Evolutionary conservation across 2,113 vertebrate species (phyloP).

Genomic region (Crypturellus undulatus): DNA sequence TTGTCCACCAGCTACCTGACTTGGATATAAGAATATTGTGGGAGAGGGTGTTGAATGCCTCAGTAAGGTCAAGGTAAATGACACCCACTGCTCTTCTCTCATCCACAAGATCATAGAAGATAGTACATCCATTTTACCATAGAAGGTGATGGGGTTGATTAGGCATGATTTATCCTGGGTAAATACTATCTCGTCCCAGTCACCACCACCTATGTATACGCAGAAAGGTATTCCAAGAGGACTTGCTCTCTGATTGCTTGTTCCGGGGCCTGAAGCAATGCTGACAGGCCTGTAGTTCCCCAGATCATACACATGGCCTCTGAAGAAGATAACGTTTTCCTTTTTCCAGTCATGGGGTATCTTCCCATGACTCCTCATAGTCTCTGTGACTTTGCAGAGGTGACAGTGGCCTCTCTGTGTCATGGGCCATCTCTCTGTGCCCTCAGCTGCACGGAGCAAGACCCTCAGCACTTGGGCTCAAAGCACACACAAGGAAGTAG

Average conservation of each 20-base stretch:
- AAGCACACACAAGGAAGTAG: background rate
- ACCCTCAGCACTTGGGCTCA: background rate
- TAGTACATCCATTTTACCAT: background rate
- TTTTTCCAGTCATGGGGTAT: background rate
- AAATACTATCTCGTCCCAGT: background rate
- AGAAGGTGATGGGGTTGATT: background rate
- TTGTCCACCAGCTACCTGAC: background rate
- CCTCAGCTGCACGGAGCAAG: fast-evolving
- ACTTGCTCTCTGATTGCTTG: too few species aligned
- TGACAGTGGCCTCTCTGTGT: background rate
- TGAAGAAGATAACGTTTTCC: background rate
- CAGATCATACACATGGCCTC: background rate
- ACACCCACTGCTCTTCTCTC: background rate
- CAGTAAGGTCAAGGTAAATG: background rate
- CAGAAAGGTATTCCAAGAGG: background rate
- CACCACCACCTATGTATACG: background rate
- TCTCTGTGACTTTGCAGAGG: background rate
- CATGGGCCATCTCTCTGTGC: too few species aligned
- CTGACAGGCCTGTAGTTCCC: background rate
- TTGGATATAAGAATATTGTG: background rate
- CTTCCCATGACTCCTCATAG: background rate
- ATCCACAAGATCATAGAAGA: background rate
- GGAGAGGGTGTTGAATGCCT: background rate
- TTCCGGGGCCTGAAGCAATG: too few species aligned
- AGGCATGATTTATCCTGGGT: background rate